Conservation (phyloP, 1,140 invertebrate genomes). For the Parapsyche elsis region DNA sequence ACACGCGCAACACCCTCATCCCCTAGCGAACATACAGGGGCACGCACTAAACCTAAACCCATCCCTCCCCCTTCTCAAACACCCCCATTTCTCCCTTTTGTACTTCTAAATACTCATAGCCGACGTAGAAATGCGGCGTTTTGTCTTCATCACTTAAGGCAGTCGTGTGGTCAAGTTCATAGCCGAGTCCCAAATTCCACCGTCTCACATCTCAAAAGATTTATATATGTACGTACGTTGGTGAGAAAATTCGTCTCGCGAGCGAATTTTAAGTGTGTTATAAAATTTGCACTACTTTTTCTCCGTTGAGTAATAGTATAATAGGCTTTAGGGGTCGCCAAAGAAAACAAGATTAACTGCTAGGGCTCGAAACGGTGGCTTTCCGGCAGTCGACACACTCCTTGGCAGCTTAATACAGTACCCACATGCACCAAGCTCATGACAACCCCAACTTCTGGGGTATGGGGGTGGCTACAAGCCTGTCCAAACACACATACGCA, state of each 20-base stretch:
- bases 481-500: conserved; percentile 24
- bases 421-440: conserved; percentile 33
- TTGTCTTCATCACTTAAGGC: conserved; percentile 14
- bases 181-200: background rate
- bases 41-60: background rate
- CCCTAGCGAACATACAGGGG: background rate
- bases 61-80: background rate
- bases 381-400: background rate
- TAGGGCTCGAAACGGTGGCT: background rate
- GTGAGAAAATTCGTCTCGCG: too few relatives aligned
- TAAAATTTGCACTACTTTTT: too few relatives aligned
- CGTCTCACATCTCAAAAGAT: background rate
- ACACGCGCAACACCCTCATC: conserved; percentile 61
- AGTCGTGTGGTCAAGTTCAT: background rate
- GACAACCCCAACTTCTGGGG: conserved; percentile 18
- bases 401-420: conserved; percentile 32
- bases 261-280: too few relatives aligned
- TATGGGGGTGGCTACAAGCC: background rate
- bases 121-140: background rate
- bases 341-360: conserved; percentile 31
- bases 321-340: background rate
- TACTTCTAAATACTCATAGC: background rate
- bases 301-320: too few relatives aligned
- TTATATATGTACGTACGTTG: background rate
- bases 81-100: conserved; percentile 27